These are phyloP conservation scores for Drosophila eohydei DNA, from an alignment of 2,888 invertebrate genomes.

Conservation along the genomic window DNA sequence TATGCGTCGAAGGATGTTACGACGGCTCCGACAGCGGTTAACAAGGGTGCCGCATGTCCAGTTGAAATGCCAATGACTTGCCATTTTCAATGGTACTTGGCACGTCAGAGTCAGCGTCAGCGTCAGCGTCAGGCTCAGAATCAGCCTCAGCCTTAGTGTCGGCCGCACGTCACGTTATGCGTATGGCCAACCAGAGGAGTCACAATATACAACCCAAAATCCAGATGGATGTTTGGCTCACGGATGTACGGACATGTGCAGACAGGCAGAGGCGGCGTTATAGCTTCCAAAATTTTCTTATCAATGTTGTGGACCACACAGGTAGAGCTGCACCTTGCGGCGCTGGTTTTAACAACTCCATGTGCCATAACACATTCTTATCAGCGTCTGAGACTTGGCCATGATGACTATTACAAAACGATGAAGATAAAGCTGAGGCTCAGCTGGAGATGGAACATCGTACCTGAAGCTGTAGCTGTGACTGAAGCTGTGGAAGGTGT, in stretches of 20 bases:
- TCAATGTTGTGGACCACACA: constrained; percentile 71
- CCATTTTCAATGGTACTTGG: constrained; percentile 78
- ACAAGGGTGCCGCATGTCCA: constrained; percentile 80
- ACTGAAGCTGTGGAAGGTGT: constrained; percentile 40
- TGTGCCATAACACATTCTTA: constrained; percentile 68
- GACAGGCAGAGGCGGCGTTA: constrained; percentile 17
- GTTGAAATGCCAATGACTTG: constrained; percentile 81
- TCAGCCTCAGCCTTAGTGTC: constrained; percentile 28
- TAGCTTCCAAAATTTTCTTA: constrained; percentile 64
- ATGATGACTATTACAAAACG: constrained; percentile 71
- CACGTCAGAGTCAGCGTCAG: constrained; percentile 58
- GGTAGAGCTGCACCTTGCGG: constrained; percentile 67
- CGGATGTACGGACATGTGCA: constrained; percentile 28
- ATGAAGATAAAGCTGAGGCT: constrained; percentile 54
- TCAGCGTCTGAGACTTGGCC: constrained; percentile 49
- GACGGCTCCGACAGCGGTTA: constrained; percentile 61
- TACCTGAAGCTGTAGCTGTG: constrained; percentile 1
- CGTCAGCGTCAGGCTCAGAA: constrained; percentile 47
- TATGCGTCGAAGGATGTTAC: constrained; percentile 79
- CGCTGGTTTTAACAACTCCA: constrained; percentile 77
- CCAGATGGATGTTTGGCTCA: constrained; percentile 37
- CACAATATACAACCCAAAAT: neutral
- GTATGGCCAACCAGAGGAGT: constrained; percentile 62
- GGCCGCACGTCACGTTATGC: constrained; percentile 63
- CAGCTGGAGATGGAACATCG: constrained; percentile 11